Evolutionary conservation across 2,113 vertebrate genomes (phyloP).

Genomic region (Phrynosoma platyrhinos): DNA sequence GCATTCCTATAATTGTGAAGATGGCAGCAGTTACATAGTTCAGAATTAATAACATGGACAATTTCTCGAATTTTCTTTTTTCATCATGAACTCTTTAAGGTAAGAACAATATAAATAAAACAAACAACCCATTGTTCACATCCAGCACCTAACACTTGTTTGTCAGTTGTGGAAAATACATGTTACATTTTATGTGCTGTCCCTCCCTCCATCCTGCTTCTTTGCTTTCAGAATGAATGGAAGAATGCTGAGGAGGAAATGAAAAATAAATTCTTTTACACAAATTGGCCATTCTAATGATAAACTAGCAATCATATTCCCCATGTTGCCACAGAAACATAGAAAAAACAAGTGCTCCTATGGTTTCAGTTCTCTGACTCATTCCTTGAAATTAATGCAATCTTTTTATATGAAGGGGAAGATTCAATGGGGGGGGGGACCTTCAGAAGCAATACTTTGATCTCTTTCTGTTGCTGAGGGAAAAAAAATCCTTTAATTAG

Average conservation of each 20-base stretch:
- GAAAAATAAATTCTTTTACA: conserved; percentile 62
- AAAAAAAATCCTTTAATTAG: conserved; percentile 69
- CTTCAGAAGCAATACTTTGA: conserved; percentile 70
- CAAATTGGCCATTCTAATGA: conserved; percentile 63
- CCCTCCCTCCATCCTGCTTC: conserved; percentile 14
- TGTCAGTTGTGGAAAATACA: conserved; percentile 42
- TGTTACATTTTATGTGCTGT: conserved; percentile 60
- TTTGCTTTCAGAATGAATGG: conserved; percentile 51
- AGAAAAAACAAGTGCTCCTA: conserved; percentile 51
- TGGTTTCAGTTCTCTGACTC: conserved; percentile 58
- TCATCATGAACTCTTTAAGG: conserved; percentile 37
- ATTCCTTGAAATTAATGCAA: conserved; percentile 70
- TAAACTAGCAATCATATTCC: conserved; percentile 64
- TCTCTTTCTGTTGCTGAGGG: conserved; percentile 64
- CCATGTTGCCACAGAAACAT: conserved; percentile 60
- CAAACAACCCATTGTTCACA: conserved; percentile 30
- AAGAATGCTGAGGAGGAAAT: conserved; percentile 60
- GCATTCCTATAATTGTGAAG: not conserved
- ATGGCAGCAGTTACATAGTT: accelerated
- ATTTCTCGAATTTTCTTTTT: not conserved
- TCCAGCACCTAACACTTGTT: not conserved
- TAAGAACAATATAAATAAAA: conserved; percentile 24
- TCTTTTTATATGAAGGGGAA: conserved; percentile 68
- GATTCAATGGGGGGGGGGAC: conserved; percentile 44
- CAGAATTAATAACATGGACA: not conserved